Percentiles rank a stretch among this genome's conserved stretches.
These are phyloP conservation scores for Eilema depressum DNA, from an alignment of 2,888 invertebrate genomes.

Conservation along the genomic window DNA sequence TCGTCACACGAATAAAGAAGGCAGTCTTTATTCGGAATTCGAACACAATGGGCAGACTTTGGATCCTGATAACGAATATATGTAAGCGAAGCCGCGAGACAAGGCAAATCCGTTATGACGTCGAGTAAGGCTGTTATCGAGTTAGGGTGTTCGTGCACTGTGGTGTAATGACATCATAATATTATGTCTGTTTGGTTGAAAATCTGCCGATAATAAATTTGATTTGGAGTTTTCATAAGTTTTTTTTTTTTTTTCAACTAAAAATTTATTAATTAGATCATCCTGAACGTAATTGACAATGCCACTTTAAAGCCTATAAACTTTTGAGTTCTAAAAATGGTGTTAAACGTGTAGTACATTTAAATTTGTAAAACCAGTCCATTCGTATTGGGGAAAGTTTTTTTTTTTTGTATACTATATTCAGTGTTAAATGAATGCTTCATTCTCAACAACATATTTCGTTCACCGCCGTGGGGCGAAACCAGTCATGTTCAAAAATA, in stretches of 20 bases:
- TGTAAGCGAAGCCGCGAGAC: conserved; percentile 57
- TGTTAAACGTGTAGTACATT: background rate
- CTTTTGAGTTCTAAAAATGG: background rate
- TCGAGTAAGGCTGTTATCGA: conserved; percentile 45
- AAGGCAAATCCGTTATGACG: conserved; percentile 63
- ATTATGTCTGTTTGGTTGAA: background rate
- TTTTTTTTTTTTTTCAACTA: background rate
- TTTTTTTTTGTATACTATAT: background rate
- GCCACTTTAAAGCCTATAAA: too few species aligned
- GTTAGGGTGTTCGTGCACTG: conserved; percentile 33
- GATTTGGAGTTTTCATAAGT: background rate
- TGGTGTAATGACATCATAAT: conserved; percentile 24
- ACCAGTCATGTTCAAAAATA: too few species aligned
- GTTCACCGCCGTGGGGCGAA: too few species aligned
- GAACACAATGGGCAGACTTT: conserved; percentile 49
- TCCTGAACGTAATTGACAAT: background rate
- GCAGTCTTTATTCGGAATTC: conserved; percentile 47
- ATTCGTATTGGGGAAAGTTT: background rate
- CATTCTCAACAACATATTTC: background rate
- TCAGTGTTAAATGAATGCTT: background rate
- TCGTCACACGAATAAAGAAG: conserved; percentile 59
- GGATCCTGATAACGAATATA: conserved; percentile 58
- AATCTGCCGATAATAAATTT: too few species aligned
- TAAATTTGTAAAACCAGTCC: too few species aligned
- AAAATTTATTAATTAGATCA: background rate